Conservation (phyloP, 2,888 invertebrate genomes). For the Spisula subtruncata region DNA sequence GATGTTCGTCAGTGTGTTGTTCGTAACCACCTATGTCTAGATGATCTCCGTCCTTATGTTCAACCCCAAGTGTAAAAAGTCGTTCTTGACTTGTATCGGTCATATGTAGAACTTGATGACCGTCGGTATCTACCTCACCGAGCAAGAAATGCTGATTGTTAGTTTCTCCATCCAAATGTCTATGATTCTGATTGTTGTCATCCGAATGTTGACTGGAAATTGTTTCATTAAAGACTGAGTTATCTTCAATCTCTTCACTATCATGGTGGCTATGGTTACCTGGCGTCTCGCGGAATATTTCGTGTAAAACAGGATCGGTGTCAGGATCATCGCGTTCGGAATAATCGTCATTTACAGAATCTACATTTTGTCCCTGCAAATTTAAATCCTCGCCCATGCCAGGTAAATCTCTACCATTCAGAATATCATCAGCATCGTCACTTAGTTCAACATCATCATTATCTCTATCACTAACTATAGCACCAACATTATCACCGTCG, state of each 20-base stretch:
- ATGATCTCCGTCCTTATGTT: not conserved
- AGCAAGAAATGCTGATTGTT: not conserved
- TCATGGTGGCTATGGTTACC: not conserved
- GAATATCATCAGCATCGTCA: not conserved
- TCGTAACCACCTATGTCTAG: not conserved
- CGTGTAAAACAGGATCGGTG: not conserved
- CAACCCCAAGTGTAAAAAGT: not conserved
- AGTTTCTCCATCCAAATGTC: constrained; percentile 8
- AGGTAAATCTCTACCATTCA: not conserved
- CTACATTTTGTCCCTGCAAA: not conserved
- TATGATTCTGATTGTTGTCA: not conserved
- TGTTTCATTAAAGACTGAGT: not conserved
- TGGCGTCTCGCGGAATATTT: not conserved
- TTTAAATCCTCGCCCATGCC: not conserved
- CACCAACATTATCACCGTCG: not conserved
- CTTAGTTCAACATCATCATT: not conserved
- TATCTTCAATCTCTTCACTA: not conserved
- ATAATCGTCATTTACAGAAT: not conserved
- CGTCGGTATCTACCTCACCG: not conserved
- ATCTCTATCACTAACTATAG: not conserved
- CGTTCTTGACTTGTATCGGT: not conserved
- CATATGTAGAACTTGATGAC: not conserved
- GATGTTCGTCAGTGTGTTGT: not conserved
- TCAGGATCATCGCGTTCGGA: not conserved
- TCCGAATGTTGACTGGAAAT: not conserved